These are phyloP conservation scores for Borostomias antarcticus DNA, from an alignment of 2,797 vertebrate species.

Conservation along the genomic window DNA sequence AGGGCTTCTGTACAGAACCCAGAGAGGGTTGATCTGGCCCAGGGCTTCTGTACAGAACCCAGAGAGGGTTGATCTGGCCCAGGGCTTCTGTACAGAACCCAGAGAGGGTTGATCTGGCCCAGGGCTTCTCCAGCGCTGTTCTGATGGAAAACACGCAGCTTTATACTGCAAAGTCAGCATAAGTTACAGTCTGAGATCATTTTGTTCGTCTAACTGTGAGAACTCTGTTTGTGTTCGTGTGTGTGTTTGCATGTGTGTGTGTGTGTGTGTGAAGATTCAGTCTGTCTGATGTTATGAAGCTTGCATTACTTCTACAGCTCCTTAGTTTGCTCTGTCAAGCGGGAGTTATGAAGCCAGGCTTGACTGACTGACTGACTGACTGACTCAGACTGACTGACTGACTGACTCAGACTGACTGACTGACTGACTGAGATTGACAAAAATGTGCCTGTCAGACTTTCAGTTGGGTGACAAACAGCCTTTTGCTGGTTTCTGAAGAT, in stretches of 20 bases:
- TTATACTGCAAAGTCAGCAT: conserved; percentile 38
- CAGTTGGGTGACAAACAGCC: background rate
- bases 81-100: no score
- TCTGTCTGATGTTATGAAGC: background rate
- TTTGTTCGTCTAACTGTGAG: background rate
- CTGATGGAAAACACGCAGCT: conserved; percentile 62
- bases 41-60: conserved; percentile 1
- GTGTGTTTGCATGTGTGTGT: background rate
- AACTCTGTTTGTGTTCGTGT: background rate
- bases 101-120: conserved; percentile 37
- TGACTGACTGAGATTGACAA: no score
- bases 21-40: no score
- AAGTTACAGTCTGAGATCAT: conserved; percentile 35
- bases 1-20: no score
- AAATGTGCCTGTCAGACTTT: background rate
- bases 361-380: background rate
- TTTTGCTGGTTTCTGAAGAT: background rate
- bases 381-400: background rate
- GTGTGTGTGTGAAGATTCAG: background rate
- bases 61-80: conserved; percentile 57
- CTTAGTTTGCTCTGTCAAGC: conserved; percentile 10
- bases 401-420: background rate
- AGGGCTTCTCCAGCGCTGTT: background rate
- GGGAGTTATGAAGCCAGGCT: conserved; percentile 2
- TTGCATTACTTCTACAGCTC: background rate